Percentiles rank a stretch among this genome's conserved stretches.
Conservation (phyloP, 2,888 invertebrate genomes). For the Criorhina ranunculi region DNA sequence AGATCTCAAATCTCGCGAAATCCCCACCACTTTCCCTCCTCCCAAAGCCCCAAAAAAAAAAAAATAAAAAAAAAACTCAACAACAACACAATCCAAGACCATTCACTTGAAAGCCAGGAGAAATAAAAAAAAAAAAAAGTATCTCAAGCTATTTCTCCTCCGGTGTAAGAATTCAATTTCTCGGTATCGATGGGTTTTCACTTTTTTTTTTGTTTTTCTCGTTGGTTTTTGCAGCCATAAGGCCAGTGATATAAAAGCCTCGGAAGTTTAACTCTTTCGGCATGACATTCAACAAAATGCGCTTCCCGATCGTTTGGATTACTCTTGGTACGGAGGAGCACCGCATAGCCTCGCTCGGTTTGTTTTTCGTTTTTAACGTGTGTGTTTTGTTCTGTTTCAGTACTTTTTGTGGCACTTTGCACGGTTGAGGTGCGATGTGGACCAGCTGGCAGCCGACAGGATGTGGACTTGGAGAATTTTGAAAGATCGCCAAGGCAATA, state of each 20-base stretch:
- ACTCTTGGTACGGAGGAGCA: conserved; percentile 67
- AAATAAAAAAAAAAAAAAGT: conserved; percentile 51
- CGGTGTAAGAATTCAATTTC: conserved; percentile 73
- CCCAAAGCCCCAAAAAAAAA: conserved; percentile 18
- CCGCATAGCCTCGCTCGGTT: not conserved
- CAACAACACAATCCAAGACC: conserved; percentile 41
- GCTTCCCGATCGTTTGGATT: conserved; percentile 74
- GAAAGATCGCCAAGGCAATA: conserved; percentile 11
- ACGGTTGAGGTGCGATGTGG: conserved; percentile 45
- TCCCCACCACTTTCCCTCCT: conserved; percentile 63
- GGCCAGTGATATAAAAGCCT: conserved; percentile 74
- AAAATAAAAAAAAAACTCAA: conserved; percentile 7
- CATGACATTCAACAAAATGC: conserved; percentile 75
- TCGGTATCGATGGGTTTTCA: conserved; percentile 75
- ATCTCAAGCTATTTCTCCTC: conserved; percentile 70
- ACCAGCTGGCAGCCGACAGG: conserved; percentile 35
- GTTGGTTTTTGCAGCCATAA: conserved; percentile 62
- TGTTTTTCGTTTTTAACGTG: conserved; percentile 23
- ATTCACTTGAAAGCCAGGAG: conserved; percentile 66
- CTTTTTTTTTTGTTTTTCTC: conserved; percentile 73
- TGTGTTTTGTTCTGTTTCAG: conserved; percentile 45
- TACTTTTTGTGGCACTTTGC: conserved; percentile 57
- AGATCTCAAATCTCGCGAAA: conserved; percentile 58
- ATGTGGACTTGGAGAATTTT: conserved; percentile 26
- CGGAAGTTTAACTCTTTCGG: conserved; percentile 69